These are phyloP conservation scores for Neodiprion lecontei DNA, from an alignment of 1,140 invertebrate genomes.

Conservation along the genomic window DNA sequence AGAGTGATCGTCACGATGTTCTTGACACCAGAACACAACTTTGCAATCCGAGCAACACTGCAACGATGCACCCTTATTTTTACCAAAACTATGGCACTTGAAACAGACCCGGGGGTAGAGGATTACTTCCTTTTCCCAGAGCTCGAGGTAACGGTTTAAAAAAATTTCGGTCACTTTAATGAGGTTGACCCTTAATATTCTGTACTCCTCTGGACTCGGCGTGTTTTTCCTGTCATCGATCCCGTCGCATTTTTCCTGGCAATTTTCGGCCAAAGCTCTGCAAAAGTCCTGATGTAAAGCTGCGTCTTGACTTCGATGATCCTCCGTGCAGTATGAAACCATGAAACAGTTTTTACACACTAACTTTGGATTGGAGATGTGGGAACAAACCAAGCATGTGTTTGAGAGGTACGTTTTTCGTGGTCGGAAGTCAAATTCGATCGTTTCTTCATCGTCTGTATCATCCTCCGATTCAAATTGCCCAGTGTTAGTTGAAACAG, in stretches of 20 bases:
- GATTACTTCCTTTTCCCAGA: conserved; percentile 73
- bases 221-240: conserved; percentile 62
- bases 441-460: conserved; percentile 37
- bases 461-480: conserved; percentile 24
- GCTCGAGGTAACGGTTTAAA: conserved; percentile 64
- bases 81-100: conserved; percentile 59
- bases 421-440: conserved; percentile 49
- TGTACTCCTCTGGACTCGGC: conserved; percentile 65
- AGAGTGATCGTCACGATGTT: conserved; percentile 43
- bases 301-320: conserved; percentile 59
- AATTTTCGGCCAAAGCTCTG: conserved; percentile 39
- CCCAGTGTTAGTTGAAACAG: conserved; percentile 26
- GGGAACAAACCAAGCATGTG: conserved; percentile 57
- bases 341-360: conserved; percentile 60
- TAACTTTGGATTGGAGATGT: conserved; percentile 27
- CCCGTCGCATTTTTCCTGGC: conserved; percentile 39
- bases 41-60: conserved; percentile 65
- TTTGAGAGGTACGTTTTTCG: conserved; percentile 47
- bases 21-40: conserved; percentile 56
- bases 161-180: conserved; percentile 66
- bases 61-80: conserved; percentile 58
- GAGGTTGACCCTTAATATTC: conserved; percentile 67
- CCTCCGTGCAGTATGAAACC: conserved; percentile 62
- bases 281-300: conserved; percentile 60
- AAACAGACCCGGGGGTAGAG: conserved; percentile 71